Percentiles rank a stretch among this genome's conserved stretches.
Conservation (phyloP, 2,888 invertebrate genomes). For the Tenthredo scrophulariae region DNA sequence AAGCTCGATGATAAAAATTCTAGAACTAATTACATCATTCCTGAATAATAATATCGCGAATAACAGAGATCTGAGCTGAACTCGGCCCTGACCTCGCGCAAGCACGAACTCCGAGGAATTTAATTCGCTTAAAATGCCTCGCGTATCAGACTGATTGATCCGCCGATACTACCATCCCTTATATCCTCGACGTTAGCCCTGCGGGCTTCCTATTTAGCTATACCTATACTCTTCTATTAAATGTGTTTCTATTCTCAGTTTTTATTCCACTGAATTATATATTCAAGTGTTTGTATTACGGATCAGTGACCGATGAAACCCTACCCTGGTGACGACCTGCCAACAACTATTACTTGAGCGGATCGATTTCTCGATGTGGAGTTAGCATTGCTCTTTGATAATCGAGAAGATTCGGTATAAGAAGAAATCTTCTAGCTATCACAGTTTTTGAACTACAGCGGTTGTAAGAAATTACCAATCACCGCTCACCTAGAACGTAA, state of each 20-base stretch:
- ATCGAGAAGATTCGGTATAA: not conserved
- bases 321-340: slow-evolving; percentile 47
- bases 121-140: slow-evolving; percentile 50
- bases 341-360: not conserved
- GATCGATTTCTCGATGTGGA: not conserved
- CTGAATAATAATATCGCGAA: slow-evolving; percentile 1
- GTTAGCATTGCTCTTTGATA: not conserved
- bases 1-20: not conserved
- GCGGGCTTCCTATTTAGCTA: not conserved
- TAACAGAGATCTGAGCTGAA: slow-evolving; percentile 1
- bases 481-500: not conserved
- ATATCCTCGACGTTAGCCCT: slow-evolving; percentile 16
- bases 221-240: not conserved
- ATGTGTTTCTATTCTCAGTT: not conserved
- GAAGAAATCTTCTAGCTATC: slow-evolving; percentile 45
- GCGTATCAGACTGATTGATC: slow-evolving; percentile 48
- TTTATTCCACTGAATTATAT: slow-evolving; percentile 13
- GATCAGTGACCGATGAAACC: slow-evolving; percentile 60
- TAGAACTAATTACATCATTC: not conserved
- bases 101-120: slow-evolving; percentile 30
- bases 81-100: slow-evolving; percentile 34
- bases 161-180: slow-evolving; percentile 23
- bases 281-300: slow-evolving; percentile 43
- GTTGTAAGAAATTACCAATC: not conserved
- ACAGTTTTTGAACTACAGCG: slow-evolving; percentile 8